Conservation (phyloP, 2,113 vertebrate genomes). For the Verasper variegatus region DNA sequence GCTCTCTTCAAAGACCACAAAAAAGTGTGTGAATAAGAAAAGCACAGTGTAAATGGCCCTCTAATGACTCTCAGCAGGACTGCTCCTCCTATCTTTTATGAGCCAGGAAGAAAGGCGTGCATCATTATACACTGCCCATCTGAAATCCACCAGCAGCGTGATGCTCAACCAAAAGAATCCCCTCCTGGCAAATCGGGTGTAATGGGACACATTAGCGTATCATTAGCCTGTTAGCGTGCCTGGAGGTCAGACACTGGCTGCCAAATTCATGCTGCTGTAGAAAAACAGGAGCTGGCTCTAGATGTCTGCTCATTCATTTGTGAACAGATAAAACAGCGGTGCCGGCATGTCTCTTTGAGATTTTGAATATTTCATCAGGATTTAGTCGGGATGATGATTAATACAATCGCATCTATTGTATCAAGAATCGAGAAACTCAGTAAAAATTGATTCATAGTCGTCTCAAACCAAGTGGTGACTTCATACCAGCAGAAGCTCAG, state of each 20-base stretch:
- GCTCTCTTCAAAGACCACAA: slow-evolving; percentile 73
- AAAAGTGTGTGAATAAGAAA: slow-evolving; percentile 78
- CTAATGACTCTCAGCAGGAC: slow-evolving; percentile 85
- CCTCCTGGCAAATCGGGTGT: slow-evolving; percentile 80
- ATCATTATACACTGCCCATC: slow-evolving; percentile 80
- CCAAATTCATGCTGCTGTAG: slow-evolving; percentile 70
- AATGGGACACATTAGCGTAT: slow-evolving; percentile 85
- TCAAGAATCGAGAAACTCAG: neutral
- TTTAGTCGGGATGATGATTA: slow-evolving; percentile 1
- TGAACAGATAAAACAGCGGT: slow-evolving; percentile 53
- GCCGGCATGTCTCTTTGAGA: slow-evolving; percentile 4
- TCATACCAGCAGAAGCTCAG: neutral
- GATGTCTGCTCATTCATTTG: slow-evolving; percentile 67
- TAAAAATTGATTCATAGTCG: slow-evolving; percentile 14
- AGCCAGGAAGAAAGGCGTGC: slow-evolving; percentile 77
- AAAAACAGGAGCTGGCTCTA: slow-evolving; percentile 54
- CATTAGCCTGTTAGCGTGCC: slow-evolving; percentile 82
- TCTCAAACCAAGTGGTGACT: slow-evolving; percentile 13
- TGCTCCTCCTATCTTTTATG: slow-evolving; percentile 80
- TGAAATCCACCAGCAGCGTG: slow-evolving; percentile 76
- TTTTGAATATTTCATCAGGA: slow-evolving; percentile 29
- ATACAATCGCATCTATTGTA: slow-evolving; percentile 4
- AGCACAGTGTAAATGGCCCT: slow-evolving; percentile 78
- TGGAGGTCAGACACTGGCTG: slow-evolving; percentile 75
- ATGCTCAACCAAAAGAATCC: slow-evolving; percentile 82